These are phyloP conservation scores for Lordiphosa clarofinis DNA, from an alignment of 1,140 invertebrate species.

Conservation along the genomic window DNA sequence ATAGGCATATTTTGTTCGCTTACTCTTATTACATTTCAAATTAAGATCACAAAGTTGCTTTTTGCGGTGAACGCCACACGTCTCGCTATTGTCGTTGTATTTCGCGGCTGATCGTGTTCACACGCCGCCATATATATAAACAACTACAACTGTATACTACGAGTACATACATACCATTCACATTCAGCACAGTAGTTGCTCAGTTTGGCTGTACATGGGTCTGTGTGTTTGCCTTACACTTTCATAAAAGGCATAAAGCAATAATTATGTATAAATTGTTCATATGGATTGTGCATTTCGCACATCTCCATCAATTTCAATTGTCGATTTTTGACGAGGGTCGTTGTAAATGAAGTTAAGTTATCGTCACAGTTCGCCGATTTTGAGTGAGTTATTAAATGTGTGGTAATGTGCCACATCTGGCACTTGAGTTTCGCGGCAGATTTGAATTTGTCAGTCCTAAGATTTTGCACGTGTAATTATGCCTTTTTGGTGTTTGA, in stretches of 20 bases:
- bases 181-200: conserved; percentile 8
- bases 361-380: background rate
- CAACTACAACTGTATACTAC: conserved; percentile 24
- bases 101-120: conserved; percentile 67
- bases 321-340: conserved; percentile 47
- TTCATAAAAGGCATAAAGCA: conserved; percentile 54
- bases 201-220: conserved; percentile 9
- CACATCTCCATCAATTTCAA: conserved; percentile 23
- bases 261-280: conserved; percentile 45
- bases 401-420: conserved; percentile 53
- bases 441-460: conserved; percentile 47
- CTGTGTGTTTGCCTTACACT: conserved; percentile 31
- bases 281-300: conserved; percentile 23
- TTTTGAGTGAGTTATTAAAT: conserved; percentile 72
- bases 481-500: conserved; percentile 14
- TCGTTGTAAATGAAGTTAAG: conserved; percentile 23
- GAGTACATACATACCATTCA: conserved; percentile 3
- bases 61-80: conserved; percentile 37
- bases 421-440: conserved; percentile 20
- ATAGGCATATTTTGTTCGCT: conserved; percentile 6
- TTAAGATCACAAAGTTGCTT: conserved; percentile 54
- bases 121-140: conserved; percentile 23
- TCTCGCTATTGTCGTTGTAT: conserved; percentile 9
- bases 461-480: conserved; percentile 50
- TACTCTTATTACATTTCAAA: conserved; percentile 32